A percentile compares a stretch with the other conserved stretches of the same genome.
phyloP scores from a whole-genome alignment of 2,113 vertebrate species.

The Alces alces region DNA sequence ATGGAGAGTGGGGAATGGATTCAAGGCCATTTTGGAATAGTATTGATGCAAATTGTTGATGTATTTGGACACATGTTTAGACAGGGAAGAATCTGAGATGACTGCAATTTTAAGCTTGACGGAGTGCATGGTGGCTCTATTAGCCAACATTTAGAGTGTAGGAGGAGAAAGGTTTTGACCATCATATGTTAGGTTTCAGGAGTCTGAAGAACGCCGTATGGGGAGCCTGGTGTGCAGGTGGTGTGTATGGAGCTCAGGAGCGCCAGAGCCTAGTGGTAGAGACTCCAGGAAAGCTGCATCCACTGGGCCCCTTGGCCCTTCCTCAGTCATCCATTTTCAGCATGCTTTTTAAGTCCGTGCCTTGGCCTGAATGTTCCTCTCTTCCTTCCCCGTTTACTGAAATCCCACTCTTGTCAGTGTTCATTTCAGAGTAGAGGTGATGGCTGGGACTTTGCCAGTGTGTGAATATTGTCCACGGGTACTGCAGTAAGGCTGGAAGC shows the following conservation, averaged over 20 bases:
- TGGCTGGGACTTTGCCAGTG: background rate
- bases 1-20: background rate
- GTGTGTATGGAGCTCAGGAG: background rate
- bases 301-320: background rate
- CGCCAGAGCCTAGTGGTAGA: background rate
- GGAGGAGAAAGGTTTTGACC: background rate
- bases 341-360: background rate
- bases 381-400: background rate
- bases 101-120: background rate
- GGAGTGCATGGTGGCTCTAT: background rate
- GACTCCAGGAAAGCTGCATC: background rate
- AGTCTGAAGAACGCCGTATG: background rate
- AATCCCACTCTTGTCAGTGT: background rate
- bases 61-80: background rate
- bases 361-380: background rate
- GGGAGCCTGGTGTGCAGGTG: background rate
- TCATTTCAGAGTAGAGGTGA: background rate
- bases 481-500: background rate
- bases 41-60: background rate
- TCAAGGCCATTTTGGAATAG: background rate
- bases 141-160: background rate
- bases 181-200: background rate
- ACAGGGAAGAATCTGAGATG: background rate
- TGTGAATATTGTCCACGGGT: background rate
- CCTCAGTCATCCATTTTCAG: background rate